Evolutionary conservation across 2,797 vertebrate genomes (phyloP).

Genomic region (Manis javanica): DNA sequence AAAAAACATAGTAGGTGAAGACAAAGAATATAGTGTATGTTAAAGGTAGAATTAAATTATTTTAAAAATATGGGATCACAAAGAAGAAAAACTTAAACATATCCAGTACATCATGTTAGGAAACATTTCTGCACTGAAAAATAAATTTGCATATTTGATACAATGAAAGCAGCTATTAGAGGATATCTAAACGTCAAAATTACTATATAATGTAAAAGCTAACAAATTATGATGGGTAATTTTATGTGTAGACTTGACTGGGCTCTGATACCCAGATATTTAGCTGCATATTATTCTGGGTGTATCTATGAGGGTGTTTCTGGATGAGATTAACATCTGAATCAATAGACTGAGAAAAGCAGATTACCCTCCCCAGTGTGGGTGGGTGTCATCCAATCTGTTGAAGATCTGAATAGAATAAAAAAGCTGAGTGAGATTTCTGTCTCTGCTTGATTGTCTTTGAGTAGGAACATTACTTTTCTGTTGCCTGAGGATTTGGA

Average conservation of each 20-base stretch:
- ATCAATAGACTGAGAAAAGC: background rate
- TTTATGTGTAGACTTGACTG: background rate
- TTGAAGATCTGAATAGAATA: background rate
- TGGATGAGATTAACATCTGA: background rate
- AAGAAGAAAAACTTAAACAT: background rate
- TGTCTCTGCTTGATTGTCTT: background rate
- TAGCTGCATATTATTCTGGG: background rate
- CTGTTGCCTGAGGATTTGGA: background rate
- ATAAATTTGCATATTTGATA: background rate
- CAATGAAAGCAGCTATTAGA: background rate
- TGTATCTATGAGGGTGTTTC: background rate
- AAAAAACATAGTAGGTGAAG: background rate
- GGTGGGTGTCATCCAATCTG: background rate
- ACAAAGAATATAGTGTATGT: background rate
- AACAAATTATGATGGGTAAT: background rate
- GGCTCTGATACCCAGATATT: background rate
- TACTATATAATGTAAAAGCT: background rate
- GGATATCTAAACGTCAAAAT: background rate
- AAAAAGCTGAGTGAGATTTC: background rate
- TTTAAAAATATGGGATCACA: background rate
- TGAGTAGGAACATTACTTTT: background rate
- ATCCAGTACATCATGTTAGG: background rate
- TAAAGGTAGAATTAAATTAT: background rate
- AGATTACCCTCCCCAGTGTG: background rate
- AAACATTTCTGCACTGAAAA: background rate